phyloP scores from a whole-genome alignment of 1,140 invertebrate genomes.

The Xylocopa sonorina region DNA sequence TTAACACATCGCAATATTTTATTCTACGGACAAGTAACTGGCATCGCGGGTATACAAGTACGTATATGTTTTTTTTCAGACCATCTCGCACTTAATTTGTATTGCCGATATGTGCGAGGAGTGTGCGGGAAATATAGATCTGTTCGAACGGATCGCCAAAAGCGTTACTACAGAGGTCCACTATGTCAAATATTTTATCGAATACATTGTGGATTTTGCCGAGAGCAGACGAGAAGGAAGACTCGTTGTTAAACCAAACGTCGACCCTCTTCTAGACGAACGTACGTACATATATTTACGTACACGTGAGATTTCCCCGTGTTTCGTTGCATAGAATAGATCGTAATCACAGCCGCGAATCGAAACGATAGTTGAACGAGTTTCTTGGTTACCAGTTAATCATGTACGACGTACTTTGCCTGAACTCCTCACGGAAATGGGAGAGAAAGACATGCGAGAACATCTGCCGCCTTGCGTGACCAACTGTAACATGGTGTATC shows the following conservation, averaged over 20 bases:
- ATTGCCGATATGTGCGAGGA: constrained; percentile 85
- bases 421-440: constrained; percentile 85
- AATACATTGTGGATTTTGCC: constrained; percentile 87
- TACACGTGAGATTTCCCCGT: no score
- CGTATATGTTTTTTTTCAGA: constrained; percentile 78
- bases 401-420: constrained; percentile 75
- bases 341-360: no score
- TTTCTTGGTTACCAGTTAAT: constrained; percentile 29
- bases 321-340: not conserved
- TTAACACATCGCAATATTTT: no score
- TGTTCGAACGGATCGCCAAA: constrained; percentile 83
- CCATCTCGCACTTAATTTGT: constrained; percentile 85
- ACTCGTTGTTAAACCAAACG: constrained; percentile 86
- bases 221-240: constrained; percentile 84
- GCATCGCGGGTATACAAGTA: no score
- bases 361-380: no score
- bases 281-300: constrained; percentile 82
- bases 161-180: constrained; percentile 84
- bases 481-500: constrained; percentile 89
- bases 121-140: constrained; percentile 76
- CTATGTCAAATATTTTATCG: constrained; percentile 81
- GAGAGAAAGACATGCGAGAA: constrained; percentile 85
- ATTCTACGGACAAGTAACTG: no score
- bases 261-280: constrained; percentile 86
- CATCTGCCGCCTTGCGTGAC: constrained; percentile 85